phyloP scores from a whole-genome alignment of 2,113 vertebrate species.

The Anolis sagrei region DNA sequence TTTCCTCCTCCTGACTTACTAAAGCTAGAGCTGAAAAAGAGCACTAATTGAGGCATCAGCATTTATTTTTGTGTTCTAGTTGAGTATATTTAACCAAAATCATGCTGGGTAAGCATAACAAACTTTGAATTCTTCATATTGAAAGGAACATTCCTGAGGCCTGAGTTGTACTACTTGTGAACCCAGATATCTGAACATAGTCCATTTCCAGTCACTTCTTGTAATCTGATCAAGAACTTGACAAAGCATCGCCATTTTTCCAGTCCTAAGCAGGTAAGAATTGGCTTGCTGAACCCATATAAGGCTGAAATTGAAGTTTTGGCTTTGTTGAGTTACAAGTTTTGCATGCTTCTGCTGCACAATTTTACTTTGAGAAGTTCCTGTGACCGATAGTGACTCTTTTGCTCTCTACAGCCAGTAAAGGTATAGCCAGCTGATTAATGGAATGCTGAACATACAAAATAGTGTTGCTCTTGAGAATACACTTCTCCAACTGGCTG shows the following conservation, averaged over 20 bases:
- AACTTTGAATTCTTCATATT: not conserved
- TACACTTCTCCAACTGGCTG: constrained; percentile 4
- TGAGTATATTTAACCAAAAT: not conserved
- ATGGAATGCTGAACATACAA: not conserved
- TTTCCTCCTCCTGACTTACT: not conserved
- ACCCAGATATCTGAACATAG: not conserved
- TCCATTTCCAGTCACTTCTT: not conserved
- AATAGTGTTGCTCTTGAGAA: constrained; percentile 17
- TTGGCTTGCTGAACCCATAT: not conserved
- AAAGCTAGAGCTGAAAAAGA: not conserved
- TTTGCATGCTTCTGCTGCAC: not conserved
- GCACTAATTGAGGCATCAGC: not conserved
- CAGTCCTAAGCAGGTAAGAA: not conserved
- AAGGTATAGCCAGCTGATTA: constrained; percentile 35
- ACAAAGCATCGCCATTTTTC: too few species aligned
- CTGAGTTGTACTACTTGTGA: not conserved
- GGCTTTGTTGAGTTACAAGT: not conserved
- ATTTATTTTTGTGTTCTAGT: not conserved
- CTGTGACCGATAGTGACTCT: not conserved
- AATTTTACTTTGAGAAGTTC: constrained; percentile 6
- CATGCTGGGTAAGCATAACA: too few species aligned
- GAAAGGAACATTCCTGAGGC: not conserved
- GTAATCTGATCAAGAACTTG: not conserved
- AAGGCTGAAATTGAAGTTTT: not conserved
- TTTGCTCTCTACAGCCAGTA: constrained; percentile 37